A percentile compares a stretch with the other conserved stretches of the same genome.
Conservation (phyloP, 2,113 vertebrate species). For the Charina bottae region DNA sequence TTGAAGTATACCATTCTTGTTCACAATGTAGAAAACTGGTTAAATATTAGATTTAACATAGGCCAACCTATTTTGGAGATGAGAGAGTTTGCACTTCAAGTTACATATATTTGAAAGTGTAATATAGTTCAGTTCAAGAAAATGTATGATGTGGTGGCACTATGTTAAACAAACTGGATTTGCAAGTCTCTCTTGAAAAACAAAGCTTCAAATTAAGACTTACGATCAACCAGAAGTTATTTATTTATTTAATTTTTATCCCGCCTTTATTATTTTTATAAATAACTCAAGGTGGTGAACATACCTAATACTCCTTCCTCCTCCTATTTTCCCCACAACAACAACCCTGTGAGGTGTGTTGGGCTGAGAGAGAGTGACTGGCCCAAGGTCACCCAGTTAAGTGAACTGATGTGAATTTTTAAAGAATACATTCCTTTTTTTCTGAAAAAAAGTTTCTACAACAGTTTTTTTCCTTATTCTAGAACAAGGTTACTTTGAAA, state of each 20-base stretch:
- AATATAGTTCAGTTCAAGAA: not conserved
- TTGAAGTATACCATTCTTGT: constrained; percentile 10
- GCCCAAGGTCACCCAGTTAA: too few relatives aligned
- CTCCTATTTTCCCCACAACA: too few relatives aligned
- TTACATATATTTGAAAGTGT: not conserved
- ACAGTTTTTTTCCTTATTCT: not conserved
- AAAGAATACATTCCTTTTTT: not conserved
- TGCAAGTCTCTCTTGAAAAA: not conserved
- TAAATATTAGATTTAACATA: not conserved
- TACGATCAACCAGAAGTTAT: not conserved
- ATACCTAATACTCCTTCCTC: too few relatives aligned
- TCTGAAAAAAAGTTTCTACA: not conserved
- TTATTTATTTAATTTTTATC: too few relatives aligned
- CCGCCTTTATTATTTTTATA: too few relatives aligned
- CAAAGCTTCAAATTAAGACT: not conserved
- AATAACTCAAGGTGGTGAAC: too few relatives aligned
- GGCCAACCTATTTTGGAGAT: not conserved
- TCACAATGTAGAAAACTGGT: not conserved
- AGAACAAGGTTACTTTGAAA: not conserved
- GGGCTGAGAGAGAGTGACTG: too few relatives aligned
- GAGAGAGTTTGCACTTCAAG: not conserved
- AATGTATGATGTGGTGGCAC: not conserved
- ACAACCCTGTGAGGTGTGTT: too few relatives aligned
- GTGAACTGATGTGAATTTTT: not conserved
- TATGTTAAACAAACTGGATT: not conserved